phyloP scores from a whole-genome alignment of 2,113 vertebrate species.

The Amphilophus citrinellus region DNA sequence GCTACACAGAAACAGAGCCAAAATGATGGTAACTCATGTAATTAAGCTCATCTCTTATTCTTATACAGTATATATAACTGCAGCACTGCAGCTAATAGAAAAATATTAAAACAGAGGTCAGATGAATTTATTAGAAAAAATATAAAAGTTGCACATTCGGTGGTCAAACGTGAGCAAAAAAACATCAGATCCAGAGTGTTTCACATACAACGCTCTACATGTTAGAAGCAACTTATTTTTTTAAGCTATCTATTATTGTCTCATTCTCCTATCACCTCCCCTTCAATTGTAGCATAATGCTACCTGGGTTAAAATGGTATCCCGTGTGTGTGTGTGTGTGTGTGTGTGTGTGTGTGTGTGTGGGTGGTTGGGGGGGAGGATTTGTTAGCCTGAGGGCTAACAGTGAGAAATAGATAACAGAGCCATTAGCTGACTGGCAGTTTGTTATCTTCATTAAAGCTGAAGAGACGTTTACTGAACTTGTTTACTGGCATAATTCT shows the following conservation, averaged over 20 bases:
- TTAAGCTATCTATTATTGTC: neutral
- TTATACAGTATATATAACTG: neutral
- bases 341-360: neutral
- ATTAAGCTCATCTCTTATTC: neutral
- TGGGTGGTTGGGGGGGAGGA: too few relatives aligned
- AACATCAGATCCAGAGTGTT: neutral
- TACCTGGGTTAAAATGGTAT: neutral
- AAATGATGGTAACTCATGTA: neutral
- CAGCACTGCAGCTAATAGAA: neutral
- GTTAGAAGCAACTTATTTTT: neutral
- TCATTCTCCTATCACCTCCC: neutral
- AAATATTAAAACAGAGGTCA: too few relatives aligned
- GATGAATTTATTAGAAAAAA: neutral
- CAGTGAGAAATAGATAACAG: constrained; percentile 58
- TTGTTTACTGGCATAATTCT: constrained; percentile 37
- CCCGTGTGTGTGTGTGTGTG: neutral
- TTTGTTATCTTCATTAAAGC: constrained; percentile 44
- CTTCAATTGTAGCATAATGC: neutral
- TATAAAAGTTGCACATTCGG: neutral
- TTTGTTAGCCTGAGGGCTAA: constrained; percentile 38
- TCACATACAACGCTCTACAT: neutral
- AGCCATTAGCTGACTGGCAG: constrained; percentile 35
- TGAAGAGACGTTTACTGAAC: constrained; percentile 26
- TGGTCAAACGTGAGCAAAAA: neutral
- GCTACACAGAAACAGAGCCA: too few relatives aligned